These are phyloP conservation scores for Caenorhabditis sp. DNA, from an alignment of 2,888 invertebrate genomes.

Conservation along the genomic window DNA sequence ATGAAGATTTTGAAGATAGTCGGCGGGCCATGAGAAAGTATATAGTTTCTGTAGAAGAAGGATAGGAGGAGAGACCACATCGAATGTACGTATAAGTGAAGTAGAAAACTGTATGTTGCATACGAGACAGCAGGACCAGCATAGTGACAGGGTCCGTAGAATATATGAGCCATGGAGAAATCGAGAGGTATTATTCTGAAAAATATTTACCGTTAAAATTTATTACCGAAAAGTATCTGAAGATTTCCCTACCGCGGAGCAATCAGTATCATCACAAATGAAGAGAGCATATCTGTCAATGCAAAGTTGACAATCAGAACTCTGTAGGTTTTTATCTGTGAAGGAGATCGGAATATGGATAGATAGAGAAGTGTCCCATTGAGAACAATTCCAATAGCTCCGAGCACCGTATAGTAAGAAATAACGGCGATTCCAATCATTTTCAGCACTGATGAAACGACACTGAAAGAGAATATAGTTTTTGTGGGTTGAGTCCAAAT, in stretches of 20 bases:
- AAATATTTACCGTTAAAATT: background rate
- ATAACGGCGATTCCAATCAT: conserved; percentile 31
- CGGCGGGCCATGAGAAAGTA: conserved; percentile 27
- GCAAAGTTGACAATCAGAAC: conserved; percentile 56
- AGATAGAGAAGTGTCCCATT: conserved; percentile 38
- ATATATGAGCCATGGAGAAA: conserved; percentile 46
- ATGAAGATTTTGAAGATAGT: conserved; percentile 15
- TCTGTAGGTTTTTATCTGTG: conserved; percentile 51
- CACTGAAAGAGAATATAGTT: background rate
- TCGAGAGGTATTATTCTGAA: conserved; percentile 54
- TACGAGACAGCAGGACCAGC: conserved; percentile 13
- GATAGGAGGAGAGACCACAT: conserved; percentile 50
- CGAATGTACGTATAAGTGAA: conserved; percentile 51
- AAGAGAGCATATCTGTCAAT: conserved; percentile 37
- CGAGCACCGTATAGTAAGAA: conserved; percentile 27
- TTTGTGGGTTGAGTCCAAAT: background rate
- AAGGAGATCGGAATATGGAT: conserved; percentile 45
- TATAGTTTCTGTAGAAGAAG: conserved; percentile 46
- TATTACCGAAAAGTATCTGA: background rate
- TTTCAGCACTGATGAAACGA: background rate
- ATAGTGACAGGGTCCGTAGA: conserved; percentile 45
- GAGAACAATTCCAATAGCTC: conserved; percentile 30
- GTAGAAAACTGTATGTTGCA: conserved; percentile 35
- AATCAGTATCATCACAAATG: conserved; percentile 40
- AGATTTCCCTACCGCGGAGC: conserved; percentile 26